Conservation (phyloP, 2,113 vertebrate species). For the Odocoileus virginianus region DNA sequence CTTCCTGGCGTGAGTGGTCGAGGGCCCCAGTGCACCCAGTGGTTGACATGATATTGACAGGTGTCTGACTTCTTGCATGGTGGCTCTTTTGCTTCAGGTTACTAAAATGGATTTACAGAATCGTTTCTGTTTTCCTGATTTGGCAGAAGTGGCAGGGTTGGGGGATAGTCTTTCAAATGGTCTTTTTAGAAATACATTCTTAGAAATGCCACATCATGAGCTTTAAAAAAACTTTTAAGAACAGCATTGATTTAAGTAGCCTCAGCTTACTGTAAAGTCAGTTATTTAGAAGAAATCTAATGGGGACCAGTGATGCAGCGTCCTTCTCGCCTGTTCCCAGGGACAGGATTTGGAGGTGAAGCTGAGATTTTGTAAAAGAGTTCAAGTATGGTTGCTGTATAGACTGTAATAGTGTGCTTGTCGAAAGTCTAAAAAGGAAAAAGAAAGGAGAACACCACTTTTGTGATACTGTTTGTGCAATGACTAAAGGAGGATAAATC, state of each 20-base stretch:
- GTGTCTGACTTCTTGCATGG: not conserved
- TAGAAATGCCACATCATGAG: not conserved
- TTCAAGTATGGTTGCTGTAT: not conserved
- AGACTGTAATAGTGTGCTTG: not conserved
- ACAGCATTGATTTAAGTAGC: not conserved
- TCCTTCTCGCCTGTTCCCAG: not conserved
- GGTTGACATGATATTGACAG: not conserved
- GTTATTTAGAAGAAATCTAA: not conserved
- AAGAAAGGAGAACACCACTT: not conserved
- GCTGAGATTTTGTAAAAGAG: not conserved
- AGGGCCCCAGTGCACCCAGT: not conserved
- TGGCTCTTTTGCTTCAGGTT: not conserved
- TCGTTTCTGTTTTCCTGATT: conserved; percentile 5
- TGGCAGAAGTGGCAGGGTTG: not conserved
- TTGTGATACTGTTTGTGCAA: not conserved
- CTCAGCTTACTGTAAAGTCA: not conserved
- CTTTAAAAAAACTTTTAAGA: not conserved
- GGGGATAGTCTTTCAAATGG: not conserved
- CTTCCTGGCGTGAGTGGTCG: not conserved
- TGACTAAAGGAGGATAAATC: not conserved
- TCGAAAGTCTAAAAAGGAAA: not conserved
- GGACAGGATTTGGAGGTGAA: not conserved
- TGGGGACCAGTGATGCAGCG: not conserved
- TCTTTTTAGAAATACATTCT: not conserved
- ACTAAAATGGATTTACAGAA: not conserved